Conservation (phyloP, 2,888 invertebrate genomes). For the Eupithecia dodoneata region DNA sequence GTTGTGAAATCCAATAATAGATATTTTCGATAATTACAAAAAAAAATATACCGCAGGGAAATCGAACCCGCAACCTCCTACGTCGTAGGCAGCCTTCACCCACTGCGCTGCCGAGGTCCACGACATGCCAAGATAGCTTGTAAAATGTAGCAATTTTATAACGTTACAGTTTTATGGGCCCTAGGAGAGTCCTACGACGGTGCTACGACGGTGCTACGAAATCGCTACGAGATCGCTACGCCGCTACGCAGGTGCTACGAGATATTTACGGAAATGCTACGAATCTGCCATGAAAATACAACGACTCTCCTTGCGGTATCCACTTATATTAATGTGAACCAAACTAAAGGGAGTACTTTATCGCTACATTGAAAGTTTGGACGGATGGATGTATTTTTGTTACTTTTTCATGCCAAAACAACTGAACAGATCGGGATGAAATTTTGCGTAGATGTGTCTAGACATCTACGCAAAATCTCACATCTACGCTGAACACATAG, state of each 20-base stretch:
- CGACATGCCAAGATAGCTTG: not conserved
- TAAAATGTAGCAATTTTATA: not conserved
- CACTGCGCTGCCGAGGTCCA: not conserved
- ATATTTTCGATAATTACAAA: no score
- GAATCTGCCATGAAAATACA: not conserved
- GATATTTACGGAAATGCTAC: not conserved
- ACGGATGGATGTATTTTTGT: not conserved
- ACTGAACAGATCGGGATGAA: not conserved
- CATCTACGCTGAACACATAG: not conserved
- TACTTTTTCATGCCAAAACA: not conserved
- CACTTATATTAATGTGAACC: not conserved
- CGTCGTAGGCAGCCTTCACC: not conserved
- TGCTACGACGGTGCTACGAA: not conserved
- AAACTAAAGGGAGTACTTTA: not conserved
- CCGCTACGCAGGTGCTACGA: slow-evolving; percentile 6
- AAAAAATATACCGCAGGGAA: not conserved
- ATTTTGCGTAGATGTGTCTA: not conserved
- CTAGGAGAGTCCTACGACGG: not conserved
- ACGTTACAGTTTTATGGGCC: not conserved
- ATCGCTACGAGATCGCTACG: not conserved
- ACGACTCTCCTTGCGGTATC: not conserved
- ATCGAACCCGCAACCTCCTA: not conserved
- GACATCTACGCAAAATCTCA: not conserved
- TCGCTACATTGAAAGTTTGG: not conserved
- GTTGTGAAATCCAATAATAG: no score